These are phyloP conservation scores for Alca torda DNA, from an alignment of 2,797 vertebrate genomes.

Conservation along the genomic window DNA sequence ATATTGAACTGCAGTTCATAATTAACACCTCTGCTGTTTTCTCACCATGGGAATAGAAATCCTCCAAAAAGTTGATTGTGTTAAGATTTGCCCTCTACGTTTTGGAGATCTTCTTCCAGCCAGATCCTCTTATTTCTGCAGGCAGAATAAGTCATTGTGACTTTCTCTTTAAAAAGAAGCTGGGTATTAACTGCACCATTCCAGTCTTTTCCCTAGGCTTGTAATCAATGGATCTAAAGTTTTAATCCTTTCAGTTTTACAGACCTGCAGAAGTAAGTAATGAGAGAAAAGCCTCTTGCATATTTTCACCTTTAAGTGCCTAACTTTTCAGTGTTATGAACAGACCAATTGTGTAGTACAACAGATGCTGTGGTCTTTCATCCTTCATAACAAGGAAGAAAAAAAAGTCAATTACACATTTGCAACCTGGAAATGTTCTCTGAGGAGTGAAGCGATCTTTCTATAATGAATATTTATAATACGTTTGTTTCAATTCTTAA, in stretches of 20 bases:
- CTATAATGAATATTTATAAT: neutral
- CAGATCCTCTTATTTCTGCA: constrained; percentile 44
- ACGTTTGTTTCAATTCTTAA: neutral
- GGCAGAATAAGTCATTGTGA: constrained; percentile 44
- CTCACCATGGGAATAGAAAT: constrained; percentile 64
- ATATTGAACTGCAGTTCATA: constrained; percentile 68
- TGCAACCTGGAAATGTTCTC: constrained; percentile 7
- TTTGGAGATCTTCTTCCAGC: constrained; percentile 54
- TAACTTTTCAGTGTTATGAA: constrained; percentile 18
- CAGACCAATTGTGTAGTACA: neutral
- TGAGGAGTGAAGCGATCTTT: neutral
- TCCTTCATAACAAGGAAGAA: neutral
- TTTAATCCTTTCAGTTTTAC: constrained; percentile 72
- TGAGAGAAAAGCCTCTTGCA: constrained; percentile 58
- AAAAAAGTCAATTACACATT: neutral
- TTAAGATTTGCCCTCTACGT: neutral
- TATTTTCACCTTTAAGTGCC: constrained; percentile 50
- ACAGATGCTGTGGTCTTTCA: constrained; percentile 51
- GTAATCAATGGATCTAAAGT: constrained; percentile 55
- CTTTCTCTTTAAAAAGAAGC: constrained; percentile 61
- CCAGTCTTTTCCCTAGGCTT: constrained; percentile 59
- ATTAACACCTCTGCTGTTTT: constrained; percentile 66
- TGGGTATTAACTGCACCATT: constrained; percentile 53
- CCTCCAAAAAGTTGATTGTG: constrained; percentile 60
- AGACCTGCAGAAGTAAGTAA: constrained; percentile 30